These are phyloP conservation scores for Cherax destructor DNA, from an alignment of 1,140 invertebrate species.

Conservation along the genomic window DNA sequence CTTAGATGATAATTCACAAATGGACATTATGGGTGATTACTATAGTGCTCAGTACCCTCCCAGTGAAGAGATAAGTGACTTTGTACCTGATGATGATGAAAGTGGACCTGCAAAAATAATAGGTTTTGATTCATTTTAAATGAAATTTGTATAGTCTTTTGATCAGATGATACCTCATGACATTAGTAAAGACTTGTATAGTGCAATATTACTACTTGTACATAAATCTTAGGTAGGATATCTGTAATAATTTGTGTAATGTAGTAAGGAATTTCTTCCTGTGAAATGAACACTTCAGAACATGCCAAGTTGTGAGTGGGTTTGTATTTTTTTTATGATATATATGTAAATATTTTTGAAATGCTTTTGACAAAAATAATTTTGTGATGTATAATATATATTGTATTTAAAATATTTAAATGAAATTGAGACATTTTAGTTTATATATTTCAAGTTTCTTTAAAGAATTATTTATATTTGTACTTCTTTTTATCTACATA, in stretches of 20 bases:
- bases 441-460: background rate
- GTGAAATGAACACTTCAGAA: constrained; percentile 21
- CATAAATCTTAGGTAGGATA: constrained; percentile 23
- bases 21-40: constrained; percentile 58
- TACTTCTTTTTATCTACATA: background rate
- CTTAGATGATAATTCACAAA: constrained; percentile 56
- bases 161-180: constrained; percentile 55
- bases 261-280: constrained; percentile 23
- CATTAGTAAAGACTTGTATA: constrained; percentile 42
- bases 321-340: constrained; percentile 25
- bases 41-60: constrained; percentile 59
- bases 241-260: constrained; percentile 21
- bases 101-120: constrained; percentile 62
- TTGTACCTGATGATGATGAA: constrained; percentile 63
- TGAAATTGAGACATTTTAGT: background rate
- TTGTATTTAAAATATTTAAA: background rate
- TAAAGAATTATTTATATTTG: constrained; percentile 2
- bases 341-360: constrained; percentile 26
- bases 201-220: constrained; percentile 63
- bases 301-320: constrained; percentile 13
- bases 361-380: background rate
- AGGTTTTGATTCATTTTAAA: constrained; percentile 65
- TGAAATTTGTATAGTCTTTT: constrained; percentile 41
- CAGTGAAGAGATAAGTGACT: constrained; percentile 63
- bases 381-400: constrained; percentile 1